Base-by-base conservation (phyloP, 1,140 invertebrate genomes). In the Coenobita brevimanus region DNA sequence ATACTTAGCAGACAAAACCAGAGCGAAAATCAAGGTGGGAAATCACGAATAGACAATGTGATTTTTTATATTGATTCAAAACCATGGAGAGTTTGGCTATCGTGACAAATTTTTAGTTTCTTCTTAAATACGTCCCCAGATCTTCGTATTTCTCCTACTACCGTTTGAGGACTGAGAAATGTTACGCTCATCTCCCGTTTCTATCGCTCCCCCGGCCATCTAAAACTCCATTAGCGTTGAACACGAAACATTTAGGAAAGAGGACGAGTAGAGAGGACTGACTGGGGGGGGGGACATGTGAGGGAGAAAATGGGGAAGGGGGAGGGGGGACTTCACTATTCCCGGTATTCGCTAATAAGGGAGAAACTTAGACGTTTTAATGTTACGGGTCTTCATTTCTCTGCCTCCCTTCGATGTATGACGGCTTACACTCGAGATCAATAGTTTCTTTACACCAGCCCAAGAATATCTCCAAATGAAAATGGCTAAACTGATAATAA, bases 281-380 rank as follows among this genome's bases (percentile, higher is more conserved):
- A 41, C 54, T 46, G 3, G 27, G 43, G 46, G 24, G n/a, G 36
- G n/a, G 17, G 17, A 30, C n/a, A 21, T n/a, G 62, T 33, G 21
- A 69, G 64, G 64, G 21, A 36, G 64, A 69, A 36, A 36, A 64
- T n/a, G 62, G 33, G 62, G 62, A 64, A 21, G n/a, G 2, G 62
- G 62, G n/a, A 30, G 76, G 62, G 50, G 50, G 33, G 30, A 38
- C 57, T 2, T n/a, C 57, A 41, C 78, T 81, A 81, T 81, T 81
- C 33, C 60, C 13, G 57, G 78, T 81, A 81, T 81, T 81, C 46
- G 36, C 33, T 81, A 81, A 81, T 81, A 81, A 81, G 78, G 60
- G 76, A 76, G 78, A 64, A 81, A 81, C 50, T 38, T 80, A n/a
- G 50, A 80, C 57, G 27, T 64, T 81, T 64, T 81, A 62, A 81